These are phyloP conservation scores for Promerops cafer DNA, from an alignment of 2,113 vertebrate species.

Conservation along the genomic window DNA sequence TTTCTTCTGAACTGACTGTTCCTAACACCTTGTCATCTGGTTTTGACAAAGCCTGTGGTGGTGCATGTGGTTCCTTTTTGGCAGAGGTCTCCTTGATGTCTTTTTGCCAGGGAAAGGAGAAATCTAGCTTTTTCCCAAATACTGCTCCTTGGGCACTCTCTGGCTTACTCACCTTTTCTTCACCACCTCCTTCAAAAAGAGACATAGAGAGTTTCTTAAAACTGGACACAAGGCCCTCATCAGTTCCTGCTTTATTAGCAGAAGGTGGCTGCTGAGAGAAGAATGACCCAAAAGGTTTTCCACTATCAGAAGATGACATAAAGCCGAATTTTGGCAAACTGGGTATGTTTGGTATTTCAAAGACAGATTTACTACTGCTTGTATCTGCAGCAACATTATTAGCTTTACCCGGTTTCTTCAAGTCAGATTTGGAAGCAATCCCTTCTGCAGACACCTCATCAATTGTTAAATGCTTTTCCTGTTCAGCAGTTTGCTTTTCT, in stretches of 20 bases:
- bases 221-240: constrained; percentile 78
- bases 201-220: constrained; percentile 84
- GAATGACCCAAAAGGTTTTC: constrained; percentile 81
- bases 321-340: constrained; percentile 77
- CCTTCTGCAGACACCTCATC: not conserved
- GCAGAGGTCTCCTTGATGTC: constrained; percentile 63
- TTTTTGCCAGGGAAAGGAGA: constrained; percentile 80
- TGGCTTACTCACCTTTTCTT: constrained; percentile 70
- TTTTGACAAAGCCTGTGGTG: constrained; percentile 68
- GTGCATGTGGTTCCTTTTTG: constrained; percentile 51
- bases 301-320: constrained; percentile 70
- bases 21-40: constrained; percentile 37
- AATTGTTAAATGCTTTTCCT: not conserved
- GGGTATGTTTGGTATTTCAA: constrained; percentile 76
- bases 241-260: constrained; percentile 49
- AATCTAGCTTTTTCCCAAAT: constrained; percentile 80
- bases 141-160: constrained; percentile 64
- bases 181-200: constrained; percentile 77
- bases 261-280: constrained; percentile 74
- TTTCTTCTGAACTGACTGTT: constrained; percentile 21
- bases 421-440: not conserved
- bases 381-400: not conserved
- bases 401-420: not conserved
- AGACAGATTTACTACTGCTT: constrained; percentile 59
- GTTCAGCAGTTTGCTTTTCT: not conserved